Evolutionary conservation across 2,797 vertebrate species (phyloP), one percentile per base, ranked within the genome.

Genomic region (Ceyx erithaca): DNA sequence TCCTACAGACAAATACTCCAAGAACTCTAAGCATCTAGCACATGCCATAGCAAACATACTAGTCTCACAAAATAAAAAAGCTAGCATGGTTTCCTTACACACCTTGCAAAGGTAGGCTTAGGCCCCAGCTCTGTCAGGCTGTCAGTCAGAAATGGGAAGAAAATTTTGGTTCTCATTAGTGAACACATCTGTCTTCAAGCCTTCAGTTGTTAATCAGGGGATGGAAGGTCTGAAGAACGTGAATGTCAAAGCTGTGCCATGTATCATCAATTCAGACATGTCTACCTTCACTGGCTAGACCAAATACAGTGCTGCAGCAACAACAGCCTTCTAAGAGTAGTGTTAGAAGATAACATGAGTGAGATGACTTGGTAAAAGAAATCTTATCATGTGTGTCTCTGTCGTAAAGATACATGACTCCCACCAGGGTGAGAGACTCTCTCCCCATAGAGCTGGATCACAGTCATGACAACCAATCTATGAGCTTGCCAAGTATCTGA

Each of bases 161-260:
- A 90, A 86, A 68, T 26, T 46, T 48, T 14, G 11, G 13, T 40
- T 59, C 22, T 66, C 7, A 5, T 49, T 68, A 45, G 23, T 62
- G 31, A 49, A 31, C 25, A 23, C 0, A 0, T 33, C 9, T 61
- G n/a, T 55, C 57, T 33, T 79, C 62, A 71, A 62, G 16, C 28
- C 41, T 25, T 67, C 35, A 37, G 52, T 70, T 82, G 7, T 71
- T 73, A 73, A 55, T 46, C 49, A 19, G 13, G 12, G 16, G 19
- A 31, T 63, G 49, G 30, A 51, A 85, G 30, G 3, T 49, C 57
- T 64, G 45, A 77, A 77, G 49, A 64, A 61, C 8, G 6, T 7
- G 26, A 85, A 79, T 25, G 28, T 77, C 49, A 35, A 58, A 72
- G 48, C 16, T 61, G 7, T 22, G 22, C 19, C 41, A 31, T 10